Conservation (phyloP, 2,797 vertebrate genomes). For the Clarias pachynema region DNA sequence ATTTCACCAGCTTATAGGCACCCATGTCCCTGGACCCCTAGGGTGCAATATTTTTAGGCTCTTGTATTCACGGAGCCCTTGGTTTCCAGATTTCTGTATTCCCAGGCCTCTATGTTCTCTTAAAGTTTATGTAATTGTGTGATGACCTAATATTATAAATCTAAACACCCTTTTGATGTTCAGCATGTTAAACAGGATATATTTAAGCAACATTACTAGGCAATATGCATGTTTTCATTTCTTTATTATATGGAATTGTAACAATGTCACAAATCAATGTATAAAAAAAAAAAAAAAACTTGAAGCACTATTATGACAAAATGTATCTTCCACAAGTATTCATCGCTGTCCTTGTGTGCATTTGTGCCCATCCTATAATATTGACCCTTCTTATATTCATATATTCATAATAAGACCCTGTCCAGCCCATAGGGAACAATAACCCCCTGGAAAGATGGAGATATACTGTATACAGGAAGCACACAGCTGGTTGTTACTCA, state of each 20-base stretch:
- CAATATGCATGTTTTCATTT: background rate
- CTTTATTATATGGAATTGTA: background rate
- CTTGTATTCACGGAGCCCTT: background rate
- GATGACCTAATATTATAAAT: background rate
- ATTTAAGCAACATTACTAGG: too few species aligned
- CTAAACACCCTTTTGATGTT: background rate
- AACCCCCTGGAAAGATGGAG: background rate
- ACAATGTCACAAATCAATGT: background rate
- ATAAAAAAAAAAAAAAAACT: background rate
- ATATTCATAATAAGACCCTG: background rate
- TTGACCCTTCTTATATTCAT: background rate
- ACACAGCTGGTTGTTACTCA: background rate
- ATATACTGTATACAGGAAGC: background rate
- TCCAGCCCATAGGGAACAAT: background rate
- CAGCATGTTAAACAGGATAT: background rate
- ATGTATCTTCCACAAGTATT: background rate
- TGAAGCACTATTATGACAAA: background rate
- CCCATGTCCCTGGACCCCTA: background rate
- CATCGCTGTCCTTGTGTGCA: too few species aligned
- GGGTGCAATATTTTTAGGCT: background rate
- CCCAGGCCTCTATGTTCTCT: background rate
- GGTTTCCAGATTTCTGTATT: too few species aligned
- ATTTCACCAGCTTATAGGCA: background rate
- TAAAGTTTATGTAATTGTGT: background rate
- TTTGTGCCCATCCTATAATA: background rate